Conservation (phyloP, 1,140 invertebrate genomes). For the Ectropis grisescens region DNA sequence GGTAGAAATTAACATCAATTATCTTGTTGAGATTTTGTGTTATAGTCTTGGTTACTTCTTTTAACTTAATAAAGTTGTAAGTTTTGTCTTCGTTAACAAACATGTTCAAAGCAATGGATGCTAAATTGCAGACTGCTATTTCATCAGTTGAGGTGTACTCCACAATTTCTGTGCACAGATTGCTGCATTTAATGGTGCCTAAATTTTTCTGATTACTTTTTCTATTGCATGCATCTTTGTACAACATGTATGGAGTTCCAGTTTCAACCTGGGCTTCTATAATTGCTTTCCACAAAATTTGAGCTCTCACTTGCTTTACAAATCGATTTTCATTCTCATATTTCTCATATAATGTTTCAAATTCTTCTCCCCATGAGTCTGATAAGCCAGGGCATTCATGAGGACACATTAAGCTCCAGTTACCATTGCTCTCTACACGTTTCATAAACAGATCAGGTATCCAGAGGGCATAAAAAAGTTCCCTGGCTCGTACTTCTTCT, state of each 20-base stretch:
- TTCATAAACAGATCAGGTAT: slow-evolving; percentile 99
- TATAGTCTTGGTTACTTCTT: slow-evolving; percentile 89
- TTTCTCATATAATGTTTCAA: slow-evolving; percentile 89
- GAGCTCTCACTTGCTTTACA: slow-evolving; percentile 85
- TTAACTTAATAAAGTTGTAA: slow-evolving; percentile 93
- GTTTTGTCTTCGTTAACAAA: slow-evolving; percentile 86
- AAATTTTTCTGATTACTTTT: slow-evolving; percentile 99
- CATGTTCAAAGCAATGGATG: slow-evolving; percentile 98
- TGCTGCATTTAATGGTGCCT: slow-evolving; percentile 98
- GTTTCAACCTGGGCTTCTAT: slow-evolving; percentile 98
- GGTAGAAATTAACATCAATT: slow-evolving; percentile 98
- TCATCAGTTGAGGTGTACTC: slow-evolving; percentile 94
- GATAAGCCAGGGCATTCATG: slow-evolving; percentile 91
- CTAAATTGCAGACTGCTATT: slow-evolving; percentile 98
- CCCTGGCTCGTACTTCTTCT: slow-evolving; percentile 93
- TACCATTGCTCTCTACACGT: slow-evolving; percentile 87
- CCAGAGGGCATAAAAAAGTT: slow-evolving; percentile 99
- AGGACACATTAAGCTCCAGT: slow-evolving; percentile 98
- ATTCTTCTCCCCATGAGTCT: slow-evolving; percentile 96
- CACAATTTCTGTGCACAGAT: slow-evolving; percentile 98
- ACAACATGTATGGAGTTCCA: slow-evolving; percentile 98
- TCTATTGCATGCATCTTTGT: slow-evolving; percentile 97
- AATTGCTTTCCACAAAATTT: slow-evolving; percentile 94
- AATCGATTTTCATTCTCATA: slow-evolving; percentile 90
- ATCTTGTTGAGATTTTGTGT: slow-evolving; percentile 97